phyloP scores from a whole-genome alignment of 2,113 vertebrate species.

The Chaetops frenatus region DNA sequence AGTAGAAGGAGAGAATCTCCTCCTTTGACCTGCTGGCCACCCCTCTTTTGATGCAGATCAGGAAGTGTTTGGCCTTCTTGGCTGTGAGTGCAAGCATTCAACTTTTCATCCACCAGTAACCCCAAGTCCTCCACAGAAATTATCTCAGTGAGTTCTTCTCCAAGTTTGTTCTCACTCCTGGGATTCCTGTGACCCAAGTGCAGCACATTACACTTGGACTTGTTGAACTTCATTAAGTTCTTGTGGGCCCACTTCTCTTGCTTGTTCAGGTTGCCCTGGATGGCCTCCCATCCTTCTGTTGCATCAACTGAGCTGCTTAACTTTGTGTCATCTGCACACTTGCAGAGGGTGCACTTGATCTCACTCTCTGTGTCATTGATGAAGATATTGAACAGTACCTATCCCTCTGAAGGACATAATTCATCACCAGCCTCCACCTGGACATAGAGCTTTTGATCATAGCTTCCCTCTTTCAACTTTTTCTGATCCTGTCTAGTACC shows the following conservation, averaged over 20 bases:
- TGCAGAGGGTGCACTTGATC: rapidly evolving
- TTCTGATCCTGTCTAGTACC: background rate
- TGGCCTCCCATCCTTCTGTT: background rate
- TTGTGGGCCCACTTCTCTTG: background rate
- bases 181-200: background rate
- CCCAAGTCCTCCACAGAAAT: background rate
- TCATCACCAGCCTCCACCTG: background rate
- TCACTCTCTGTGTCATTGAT: background rate
- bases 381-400: background rate
- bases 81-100: background rate
- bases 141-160: background rate
- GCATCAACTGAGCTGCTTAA: background rate
- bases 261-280: background rate
- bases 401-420: background rate
- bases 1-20: background rate
- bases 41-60: background rate
- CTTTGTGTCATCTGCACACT: background rate
- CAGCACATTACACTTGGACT: background rate
- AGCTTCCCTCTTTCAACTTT: background rate
- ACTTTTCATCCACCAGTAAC: background rate
- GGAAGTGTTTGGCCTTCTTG: background rate
- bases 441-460: background rate
- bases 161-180: background rate
- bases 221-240: background rate
- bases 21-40: background rate